Percentiles rank a stretch among this genome's conserved stretches.
Evolutionary conservation across 1,140 invertebrate species (phyloP).

Genomic region (Papilio helenus): DNA sequence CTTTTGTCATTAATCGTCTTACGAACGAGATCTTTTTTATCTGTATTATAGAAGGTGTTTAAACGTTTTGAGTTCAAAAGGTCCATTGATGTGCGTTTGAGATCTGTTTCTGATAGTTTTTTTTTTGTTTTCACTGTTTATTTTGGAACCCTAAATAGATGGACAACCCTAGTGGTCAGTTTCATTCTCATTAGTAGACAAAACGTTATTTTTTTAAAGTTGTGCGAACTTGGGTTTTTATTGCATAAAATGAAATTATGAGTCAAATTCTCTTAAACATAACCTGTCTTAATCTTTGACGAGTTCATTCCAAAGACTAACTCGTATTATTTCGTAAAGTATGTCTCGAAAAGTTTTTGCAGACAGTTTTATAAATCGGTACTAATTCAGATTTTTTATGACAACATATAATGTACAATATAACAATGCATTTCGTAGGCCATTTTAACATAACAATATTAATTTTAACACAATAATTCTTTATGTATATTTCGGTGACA

Average conservation of each 20-base stretch:
- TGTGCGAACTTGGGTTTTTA: background rate
- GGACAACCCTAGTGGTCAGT: slow-evolving; percentile 8
- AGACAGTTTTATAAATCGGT: background rate
- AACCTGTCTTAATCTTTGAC: background rate
- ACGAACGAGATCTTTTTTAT: slow-evolving; percentile 55
- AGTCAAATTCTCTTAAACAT: background rate
- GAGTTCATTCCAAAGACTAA: background rate
- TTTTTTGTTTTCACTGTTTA: slow-evolving; percentile 41
- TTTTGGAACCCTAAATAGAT: slow-evolving; percentile 7
- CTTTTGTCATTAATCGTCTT: slow-evolving; percentile 76
- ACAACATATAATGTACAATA: too few species aligned
- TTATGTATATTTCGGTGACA: background rate
- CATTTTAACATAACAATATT: background rate
- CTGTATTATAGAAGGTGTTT: slow-evolving; percentile 62
- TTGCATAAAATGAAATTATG: background rate
- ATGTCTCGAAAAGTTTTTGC: background rate
- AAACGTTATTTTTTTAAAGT: background rate
- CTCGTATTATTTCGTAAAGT: too few species aligned
- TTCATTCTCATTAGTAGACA: background rate
- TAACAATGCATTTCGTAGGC: background rate
- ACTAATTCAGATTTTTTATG: background rate
- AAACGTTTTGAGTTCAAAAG: slow-evolving; percentile 72
- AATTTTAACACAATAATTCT: too few species aligned
- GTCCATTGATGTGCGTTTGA: slow-evolving; percentile 63
- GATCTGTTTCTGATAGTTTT: slow-evolving; percentile 64